Conservation (phyloP, 1,140 invertebrate species). For the Chironomus tepperi region DNA sequence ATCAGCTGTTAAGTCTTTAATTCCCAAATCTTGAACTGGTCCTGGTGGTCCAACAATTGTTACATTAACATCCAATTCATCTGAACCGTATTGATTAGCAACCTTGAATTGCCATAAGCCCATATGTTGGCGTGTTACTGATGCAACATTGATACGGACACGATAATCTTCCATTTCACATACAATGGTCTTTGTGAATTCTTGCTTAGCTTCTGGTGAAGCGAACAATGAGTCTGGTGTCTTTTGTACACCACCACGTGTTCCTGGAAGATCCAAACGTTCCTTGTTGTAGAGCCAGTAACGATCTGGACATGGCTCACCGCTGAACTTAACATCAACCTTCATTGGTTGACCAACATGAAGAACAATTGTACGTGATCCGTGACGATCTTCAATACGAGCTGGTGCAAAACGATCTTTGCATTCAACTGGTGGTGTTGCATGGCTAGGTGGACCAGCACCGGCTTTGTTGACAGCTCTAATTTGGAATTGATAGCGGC, state of each 20-base stretch:
- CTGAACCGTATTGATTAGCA: conserved; percentile 83
- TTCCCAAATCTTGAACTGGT: conserved; percentile 84
- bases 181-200: conserved; percentile 55
- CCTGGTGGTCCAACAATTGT: conserved; percentile 80
- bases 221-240: neutral
- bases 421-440: conserved; percentile 70
- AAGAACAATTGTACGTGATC: conserved; percentile 75
- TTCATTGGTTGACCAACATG: conserved; percentile 79
- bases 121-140: conserved; percentile 68
- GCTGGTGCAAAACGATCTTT: conserved; percentile 83
- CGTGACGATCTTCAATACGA: conserved; percentile 76
- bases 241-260: neutral
- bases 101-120: conserved; percentile 81
- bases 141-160: conserved; percentile 68
- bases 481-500: conserved; percentile 93
- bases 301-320: conserved; percentile 80
- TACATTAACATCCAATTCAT: conserved; percentile 83
- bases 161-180: conserved; percentile 79
- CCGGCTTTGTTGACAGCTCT: conserved; percentile 93
- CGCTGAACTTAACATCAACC: conserved; percentile 79
- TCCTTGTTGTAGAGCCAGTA: conserved; percentile 79
- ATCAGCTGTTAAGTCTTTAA: conserved; percentile 84
- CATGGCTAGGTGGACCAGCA: conserved; percentile 79
- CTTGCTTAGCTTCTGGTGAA: conserved; percentile 36
- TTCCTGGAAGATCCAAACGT: conserved; percentile 43